Evolutionary conservation across 2,113 vertebrate species (phyloP).

Genomic region (Rhipidura dahli): DNA sequence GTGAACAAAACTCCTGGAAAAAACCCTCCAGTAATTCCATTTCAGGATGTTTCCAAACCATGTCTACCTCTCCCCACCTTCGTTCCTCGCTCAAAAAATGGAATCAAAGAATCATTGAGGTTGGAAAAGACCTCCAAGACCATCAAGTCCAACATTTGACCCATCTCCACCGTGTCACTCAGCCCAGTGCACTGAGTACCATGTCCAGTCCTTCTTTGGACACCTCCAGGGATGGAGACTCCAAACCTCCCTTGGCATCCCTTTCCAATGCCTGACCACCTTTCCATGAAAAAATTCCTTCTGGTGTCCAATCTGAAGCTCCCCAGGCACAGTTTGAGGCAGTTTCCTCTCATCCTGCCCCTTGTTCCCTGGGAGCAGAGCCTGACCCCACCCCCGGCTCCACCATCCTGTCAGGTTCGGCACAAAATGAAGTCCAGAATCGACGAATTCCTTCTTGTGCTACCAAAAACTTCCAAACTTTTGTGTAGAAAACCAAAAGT

Average conservation of each 20-base stretch:
- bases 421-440: not conserved
- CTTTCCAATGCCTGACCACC: rapidly evolving
- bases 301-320: not conserved
- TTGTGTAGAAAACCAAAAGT: not conserved
- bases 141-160: rapidly evolving
- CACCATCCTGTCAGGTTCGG: not conserved
- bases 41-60: not conserved
- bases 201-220: rapidly evolving
- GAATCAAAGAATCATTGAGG: not conserved
- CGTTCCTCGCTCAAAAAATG: rapidly evolving
- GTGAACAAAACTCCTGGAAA: not conserved
- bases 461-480: not conserved
- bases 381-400: rapidly evolving
- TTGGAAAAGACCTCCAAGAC: rapidly evolving
- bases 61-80: not conserved
- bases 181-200: not conserved
- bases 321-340: rapidly evolving
- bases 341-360: rapidly evolving
- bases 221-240: not conserved
- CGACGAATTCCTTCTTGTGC: not conserved
- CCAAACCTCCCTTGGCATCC: not conserved
- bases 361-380: not conserved
- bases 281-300: not conserved
- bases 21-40: rapidly evolving
- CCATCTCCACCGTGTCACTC: rapidly evolving